Base-by-base conservation (phyloP, 2,113 vertebrate species). In the Hipposideros armiger region DNA sequence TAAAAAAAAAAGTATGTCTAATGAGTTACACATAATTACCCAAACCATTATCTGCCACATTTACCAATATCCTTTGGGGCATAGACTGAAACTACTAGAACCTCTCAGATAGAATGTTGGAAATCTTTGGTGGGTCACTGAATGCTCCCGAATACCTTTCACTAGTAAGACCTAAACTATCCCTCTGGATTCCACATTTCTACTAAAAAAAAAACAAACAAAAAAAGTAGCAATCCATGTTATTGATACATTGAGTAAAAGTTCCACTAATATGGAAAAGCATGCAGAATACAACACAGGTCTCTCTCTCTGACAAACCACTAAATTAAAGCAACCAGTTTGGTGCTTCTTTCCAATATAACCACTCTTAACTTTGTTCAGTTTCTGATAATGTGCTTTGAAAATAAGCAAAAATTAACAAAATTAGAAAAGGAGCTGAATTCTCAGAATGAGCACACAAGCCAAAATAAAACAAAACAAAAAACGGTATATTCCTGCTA, bases 381-480 rank as follows among this genome's bases (percentile, higher is more conserved):
- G 14, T 81, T 95, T 91, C 78, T 95, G 45, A 78, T 40, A 66
- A 58, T 11, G 2, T 16, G 10, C 36, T 70, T 85, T 28, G 78
- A 88, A 67, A 73, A 15, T 36, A 86, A 94, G 69, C 4, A 56
- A 42, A 92, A 95, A 45, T 89, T 26, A 72, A 81, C 52, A 40
- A 52, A 83, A 60, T 77, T 72, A 90, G 32, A 70, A 72, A 73
- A 45, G 14, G 13, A 67, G 13, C n/a, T 86, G 54, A 67, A 78
- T 87, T 91, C n/a, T 73, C n/a, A 54, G 5, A 56, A 67, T 30
- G 85, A 74, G 50, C 30, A 64, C 26, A 42, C 7, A 7, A n/a
- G 7, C 5, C 30, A 76, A 50, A 47, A 62, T 82, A 10, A 58
- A 66, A 91, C 52, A 14, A 54, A 54, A 54, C 9, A 54, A 15